phyloP scores from a whole-genome alignment of 2,797 vertebrate species.

The Spinus pinus region DNA sequence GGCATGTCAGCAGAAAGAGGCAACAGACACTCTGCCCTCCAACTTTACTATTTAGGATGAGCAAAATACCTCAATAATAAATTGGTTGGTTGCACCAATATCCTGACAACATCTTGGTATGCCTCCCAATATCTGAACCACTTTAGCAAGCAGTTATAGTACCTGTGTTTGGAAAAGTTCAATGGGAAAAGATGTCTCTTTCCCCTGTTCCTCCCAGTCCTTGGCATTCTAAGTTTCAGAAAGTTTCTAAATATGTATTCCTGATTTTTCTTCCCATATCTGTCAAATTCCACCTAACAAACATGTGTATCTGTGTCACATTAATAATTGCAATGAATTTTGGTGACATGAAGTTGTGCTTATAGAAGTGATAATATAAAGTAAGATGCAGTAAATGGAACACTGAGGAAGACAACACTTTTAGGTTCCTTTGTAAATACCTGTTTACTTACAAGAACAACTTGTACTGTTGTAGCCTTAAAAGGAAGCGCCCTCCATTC shows the following conservation, averaged over 20 bases:
- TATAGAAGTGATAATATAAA: neutral
- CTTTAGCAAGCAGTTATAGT: neutral
- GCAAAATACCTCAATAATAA: neutral
- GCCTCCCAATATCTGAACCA: neutral
- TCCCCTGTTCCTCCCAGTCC: neutral
- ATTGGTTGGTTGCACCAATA: neutral
- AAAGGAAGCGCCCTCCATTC: neutral
- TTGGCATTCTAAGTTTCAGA: neutral
- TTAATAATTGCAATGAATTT: neutral
- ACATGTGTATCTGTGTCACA: rapidly evolving
- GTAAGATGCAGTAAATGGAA: neutral
- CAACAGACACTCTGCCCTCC: neutral
- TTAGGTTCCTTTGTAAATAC: neutral
- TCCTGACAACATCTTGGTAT: neutral
- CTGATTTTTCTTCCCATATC: neutral
- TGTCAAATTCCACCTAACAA: neutral
- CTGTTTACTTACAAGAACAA: neutral
- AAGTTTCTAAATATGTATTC: neutral
- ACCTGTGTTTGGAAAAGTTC: neutral
- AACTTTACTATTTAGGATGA: neutral
- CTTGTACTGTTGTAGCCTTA: neutral
- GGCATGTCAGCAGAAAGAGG: neutral
- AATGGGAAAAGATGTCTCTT: neutral
- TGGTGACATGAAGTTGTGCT: neutral
- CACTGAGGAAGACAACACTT: neutral